Evolutionary conservation across 2,888 invertebrate species (phyloP).

Genomic region (Oeneis ivallda): DNA sequence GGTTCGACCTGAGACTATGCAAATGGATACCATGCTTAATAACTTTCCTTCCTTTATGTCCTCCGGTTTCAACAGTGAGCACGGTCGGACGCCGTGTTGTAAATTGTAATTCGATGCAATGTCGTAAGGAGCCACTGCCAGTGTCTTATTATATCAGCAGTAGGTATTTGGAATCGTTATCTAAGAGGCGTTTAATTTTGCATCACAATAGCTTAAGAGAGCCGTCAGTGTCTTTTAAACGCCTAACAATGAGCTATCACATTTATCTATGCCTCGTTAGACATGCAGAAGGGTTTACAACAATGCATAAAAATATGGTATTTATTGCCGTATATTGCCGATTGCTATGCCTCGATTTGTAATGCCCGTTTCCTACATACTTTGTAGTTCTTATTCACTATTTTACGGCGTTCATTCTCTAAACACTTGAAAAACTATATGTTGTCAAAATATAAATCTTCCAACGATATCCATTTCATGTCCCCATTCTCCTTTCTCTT

Average conservation of each 20-base stretch:
- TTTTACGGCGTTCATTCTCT: not conserved
- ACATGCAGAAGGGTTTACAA: constrained; percentile 32
- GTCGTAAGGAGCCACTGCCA: constrained; percentile 7
- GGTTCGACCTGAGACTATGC: not conserved
- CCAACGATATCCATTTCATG: not conserved
- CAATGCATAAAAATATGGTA: constrained; percentile 14
- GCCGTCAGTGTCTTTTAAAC: constrained; percentile 43
- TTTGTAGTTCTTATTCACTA: not conserved
- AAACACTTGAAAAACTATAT: not conserved
- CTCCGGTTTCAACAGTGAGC: constrained; percentile 5
- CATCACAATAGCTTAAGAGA: constrained; percentile 46
- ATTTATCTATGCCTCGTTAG: constrained; percentile 34
- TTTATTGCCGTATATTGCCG: constrained; percentile 12
- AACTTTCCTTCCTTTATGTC: constrained; percentile 1
- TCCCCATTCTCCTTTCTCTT: not conserved
- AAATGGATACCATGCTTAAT: not conserved
- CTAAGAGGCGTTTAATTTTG: constrained; percentile 40
- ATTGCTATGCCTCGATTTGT: constrained; percentile 2
- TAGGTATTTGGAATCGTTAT: constrained; percentile 30
- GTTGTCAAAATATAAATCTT: not conserved
- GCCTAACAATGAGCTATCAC: constrained; percentile 43
- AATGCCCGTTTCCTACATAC: constrained; percentile 10
- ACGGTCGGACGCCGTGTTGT: constrained; percentile 10
- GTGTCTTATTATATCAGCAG: constrained; percentile 6
- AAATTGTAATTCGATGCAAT: constrained; percentile 9